Percentiles rank a stretch among this genome's conserved stretches.
These are phyloP conservation scores for Lonchura striata DNA, from an alignment of 2,113 vertebrate genomes.

Conservation along the genomic window DNA sequence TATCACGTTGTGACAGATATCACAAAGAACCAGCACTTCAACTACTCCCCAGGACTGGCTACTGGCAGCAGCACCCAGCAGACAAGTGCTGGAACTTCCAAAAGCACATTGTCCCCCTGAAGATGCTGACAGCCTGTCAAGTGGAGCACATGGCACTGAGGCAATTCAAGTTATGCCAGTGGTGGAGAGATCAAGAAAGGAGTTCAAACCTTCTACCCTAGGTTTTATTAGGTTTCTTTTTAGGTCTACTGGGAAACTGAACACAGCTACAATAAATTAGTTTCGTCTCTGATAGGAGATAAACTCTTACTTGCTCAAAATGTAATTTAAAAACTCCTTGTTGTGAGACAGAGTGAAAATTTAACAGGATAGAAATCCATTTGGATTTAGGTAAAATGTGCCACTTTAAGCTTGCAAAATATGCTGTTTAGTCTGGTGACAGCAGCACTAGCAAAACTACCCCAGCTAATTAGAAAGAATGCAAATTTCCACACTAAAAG, in stretches of 20 bases:
- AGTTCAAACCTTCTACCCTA: background rate
- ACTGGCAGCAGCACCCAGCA: background rate
- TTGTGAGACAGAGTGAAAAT: no score
- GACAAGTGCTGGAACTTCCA: background rate
- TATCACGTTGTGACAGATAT: background rate
- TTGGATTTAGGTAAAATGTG: no score
- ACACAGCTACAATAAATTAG: background rate
- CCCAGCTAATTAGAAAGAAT: no score
- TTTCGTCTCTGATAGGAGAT: background rate
- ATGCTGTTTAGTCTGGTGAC: no score
- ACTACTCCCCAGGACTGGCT: background rate
- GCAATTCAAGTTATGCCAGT: background rate
- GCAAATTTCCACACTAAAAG: no score
- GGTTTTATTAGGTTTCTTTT: background rate
- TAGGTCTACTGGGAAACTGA: background rate
- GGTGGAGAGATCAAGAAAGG: background rate
- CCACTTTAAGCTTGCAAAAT: no score
- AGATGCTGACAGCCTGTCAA: conserved; percentile 27
- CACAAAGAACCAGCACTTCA: background rate
- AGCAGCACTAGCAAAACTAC: no score
- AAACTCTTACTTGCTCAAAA: background rate
- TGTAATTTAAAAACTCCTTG: background rate
- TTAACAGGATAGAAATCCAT: no score
- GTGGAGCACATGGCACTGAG: background rate
- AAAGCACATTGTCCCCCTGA: background rate